These are phyloP conservation scores for Trichacis sp. DNA, from an alignment of 2,888 invertebrate genomes.

Conservation along the genomic window DNA sequence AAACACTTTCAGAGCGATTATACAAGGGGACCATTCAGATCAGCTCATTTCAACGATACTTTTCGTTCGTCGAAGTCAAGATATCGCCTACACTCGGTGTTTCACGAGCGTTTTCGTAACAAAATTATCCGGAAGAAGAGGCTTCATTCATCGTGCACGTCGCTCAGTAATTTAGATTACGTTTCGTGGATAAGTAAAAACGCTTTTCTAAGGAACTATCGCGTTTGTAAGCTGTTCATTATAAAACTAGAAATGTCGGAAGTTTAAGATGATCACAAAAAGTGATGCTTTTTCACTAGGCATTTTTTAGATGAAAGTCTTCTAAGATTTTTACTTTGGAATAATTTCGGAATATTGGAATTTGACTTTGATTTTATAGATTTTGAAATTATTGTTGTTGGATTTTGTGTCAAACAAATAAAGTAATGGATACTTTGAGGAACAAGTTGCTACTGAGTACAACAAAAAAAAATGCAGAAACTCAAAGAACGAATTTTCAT, in stretches of 20 bases:
- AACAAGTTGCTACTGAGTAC: background rate
- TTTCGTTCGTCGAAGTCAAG: slow-evolving; percentile 27
- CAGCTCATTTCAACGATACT: slow-evolving; percentile 12
- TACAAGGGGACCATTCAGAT: slow-evolving; percentile 34
- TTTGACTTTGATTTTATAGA: background rate
- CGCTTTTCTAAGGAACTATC: background rate
- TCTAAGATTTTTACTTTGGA: background rate
- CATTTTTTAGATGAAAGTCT: too few species aligned
- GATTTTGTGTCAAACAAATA: background rate
- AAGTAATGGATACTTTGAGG: background rate
- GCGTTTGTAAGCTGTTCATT: too few species aligned
- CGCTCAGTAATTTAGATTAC: slow-evolving; percentile 7
- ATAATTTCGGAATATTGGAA: background rate
- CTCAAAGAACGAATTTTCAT: slow-evolving; percentile 59
- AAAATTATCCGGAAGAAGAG: slow-evolving; percentile 53
- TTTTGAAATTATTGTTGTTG: too few species aligned
- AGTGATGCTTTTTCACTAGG: too few species aligned
- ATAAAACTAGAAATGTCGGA: too few species aligned
- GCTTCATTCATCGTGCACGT: slow-evolving; percentile 41
- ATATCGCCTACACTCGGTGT: slow-evolving; percentile 29
- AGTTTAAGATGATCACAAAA: too few species aligned
- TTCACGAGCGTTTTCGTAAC: slow-evolving; percentile 48
- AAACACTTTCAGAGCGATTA: slow-evolving; percentile 14
- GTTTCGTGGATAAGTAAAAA: background rate
- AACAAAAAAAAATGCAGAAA: slow-evolving; percentile 22